A percentile compares a stretch with the other conserved stretches of the same genome.
Conservation (phyloP, 2,797 vertebrate species). For the Lepilemur septentrionalis region DNA sequence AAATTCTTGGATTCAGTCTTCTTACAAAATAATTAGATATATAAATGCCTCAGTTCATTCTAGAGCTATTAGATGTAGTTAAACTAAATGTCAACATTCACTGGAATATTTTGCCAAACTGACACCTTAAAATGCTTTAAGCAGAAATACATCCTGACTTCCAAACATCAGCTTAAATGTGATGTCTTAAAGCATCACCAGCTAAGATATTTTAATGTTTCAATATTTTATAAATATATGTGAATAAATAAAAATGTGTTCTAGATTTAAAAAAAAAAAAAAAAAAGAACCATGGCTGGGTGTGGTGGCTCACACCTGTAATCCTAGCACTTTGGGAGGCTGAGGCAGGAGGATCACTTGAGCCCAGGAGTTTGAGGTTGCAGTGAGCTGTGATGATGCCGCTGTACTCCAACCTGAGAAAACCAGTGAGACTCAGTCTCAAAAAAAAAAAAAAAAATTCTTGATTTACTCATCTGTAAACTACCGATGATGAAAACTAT, state of each 20-base stretch:
- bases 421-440: background rate
- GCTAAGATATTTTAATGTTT: background rate
- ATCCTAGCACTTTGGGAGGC: background rate
- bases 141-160: background rate
- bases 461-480: background rate
- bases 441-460: background rate
- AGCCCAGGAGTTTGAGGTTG: background rate
- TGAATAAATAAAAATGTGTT: background rate
- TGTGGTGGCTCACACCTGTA: background rate
- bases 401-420: background rate
- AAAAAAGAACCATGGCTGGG: background rate
- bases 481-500: background rate
- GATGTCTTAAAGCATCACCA: background rate
- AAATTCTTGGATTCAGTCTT: background rate
- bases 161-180: background rate
- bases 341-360: background rate
- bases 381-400: background rate
- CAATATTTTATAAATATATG: constrained; percentile 17
- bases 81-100: background rate
- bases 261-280: background rate
- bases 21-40: background rate
- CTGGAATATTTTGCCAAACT: background rate
- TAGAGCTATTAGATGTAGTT: background rate
- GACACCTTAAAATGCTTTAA: background rate
- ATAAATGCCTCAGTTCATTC: background rate